Conservation (phyloP, 2,113 vertebrate genomes). For the Cyphomyrus discorhynchus region DNA sequence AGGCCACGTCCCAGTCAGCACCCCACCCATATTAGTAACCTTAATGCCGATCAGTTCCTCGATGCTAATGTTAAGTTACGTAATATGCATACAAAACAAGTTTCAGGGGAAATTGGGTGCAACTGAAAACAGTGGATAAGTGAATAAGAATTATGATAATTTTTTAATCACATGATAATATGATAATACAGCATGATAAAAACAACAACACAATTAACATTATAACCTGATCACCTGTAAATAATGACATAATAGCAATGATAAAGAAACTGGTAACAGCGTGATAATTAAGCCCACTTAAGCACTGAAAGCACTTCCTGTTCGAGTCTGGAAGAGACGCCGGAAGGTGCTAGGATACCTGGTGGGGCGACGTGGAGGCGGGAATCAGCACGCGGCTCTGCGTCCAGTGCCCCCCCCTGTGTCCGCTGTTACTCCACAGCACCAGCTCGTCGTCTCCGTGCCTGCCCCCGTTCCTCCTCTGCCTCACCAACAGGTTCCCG, state of each 20-base stretch:
- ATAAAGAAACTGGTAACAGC: neutral
- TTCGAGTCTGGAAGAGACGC: neutral
- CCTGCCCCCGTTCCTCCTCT: slow-evolving; percentile 50
- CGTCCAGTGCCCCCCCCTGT: slow-evolving; percentile 76
- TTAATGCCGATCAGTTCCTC: neutral
- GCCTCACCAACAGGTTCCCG: slow-evolving; percentile 73
- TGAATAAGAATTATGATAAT: neutral
- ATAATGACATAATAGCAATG: neutral
- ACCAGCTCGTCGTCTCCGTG: slow-evolving; percentile 42
- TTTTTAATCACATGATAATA: slow-evolving; percentile 5
- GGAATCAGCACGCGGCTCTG: slow-evolving; percentile 79
- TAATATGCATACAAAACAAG: neutral
- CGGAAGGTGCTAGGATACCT: slow-evolving; percentile 56
- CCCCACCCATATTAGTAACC: neutral
- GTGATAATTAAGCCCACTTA: neutral
- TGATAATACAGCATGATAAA: neutral
- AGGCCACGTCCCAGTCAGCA: neutral
- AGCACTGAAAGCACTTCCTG: neutral
- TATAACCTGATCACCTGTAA: slow-evolving; percentile 1
- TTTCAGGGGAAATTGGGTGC: neutral
- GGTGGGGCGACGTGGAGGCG: slow-evolving; percentile 67
- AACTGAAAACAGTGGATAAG: neutral
- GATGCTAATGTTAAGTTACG: neutral
- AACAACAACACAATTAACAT: slow-evolving; percentile 6
- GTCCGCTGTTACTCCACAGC: slow-evolving; percentile 68